Evolutionary conservation across 2,113 vertebrate genomes (phyloP), one percentile per base, ranked within the genome.

Genomic region (Etia nguti): DNA sequence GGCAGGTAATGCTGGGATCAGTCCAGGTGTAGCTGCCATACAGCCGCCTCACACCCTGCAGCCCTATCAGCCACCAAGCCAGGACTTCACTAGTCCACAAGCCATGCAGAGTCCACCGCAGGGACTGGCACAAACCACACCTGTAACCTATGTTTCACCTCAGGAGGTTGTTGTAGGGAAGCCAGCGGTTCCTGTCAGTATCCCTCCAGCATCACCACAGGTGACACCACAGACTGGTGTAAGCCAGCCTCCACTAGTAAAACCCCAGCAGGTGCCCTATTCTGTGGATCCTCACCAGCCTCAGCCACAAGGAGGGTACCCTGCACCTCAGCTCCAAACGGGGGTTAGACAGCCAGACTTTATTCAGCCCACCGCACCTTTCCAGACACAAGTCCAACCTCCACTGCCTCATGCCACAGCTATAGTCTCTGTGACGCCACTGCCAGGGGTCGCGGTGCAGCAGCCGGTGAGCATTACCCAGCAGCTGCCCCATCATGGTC

Each of bases 361-460:
- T 18, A 95, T 95, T 85, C 95, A 95, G 79, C 95, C 95, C 26
- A 96, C 95, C 1, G 95, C 95, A 68, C 95, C 95, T 8, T 95
- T 96, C 81, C 95, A 96, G 90, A 95, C 90, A 4, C 95, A 96
- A 79, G 95, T 94, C 24, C 95, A 93, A 85, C 93, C 91, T 82
- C 94, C 93, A 1, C 41, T 83, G 41, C 86, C 90, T 1, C 93
- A 90, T 48, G 24, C 79, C 7, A 55, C 87, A 7, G 18, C 88
- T 7, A 91, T 90, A 73, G 15, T 92, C 29, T 73, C 94, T 15
- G 5, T 87, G 9, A 16, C 70, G 2, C 62, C 93, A 4, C 86
- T 83, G 8, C 85, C 83, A 31, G 90, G 86, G 6, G 79, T 86
- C 11, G 6, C 60, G 2, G 60, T 70, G 3, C 87, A 88, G 59